phyloP scores from a whole-genome alignment of 2,797 vertebrate genomes.

The Sebastes nivosus region DNA sequence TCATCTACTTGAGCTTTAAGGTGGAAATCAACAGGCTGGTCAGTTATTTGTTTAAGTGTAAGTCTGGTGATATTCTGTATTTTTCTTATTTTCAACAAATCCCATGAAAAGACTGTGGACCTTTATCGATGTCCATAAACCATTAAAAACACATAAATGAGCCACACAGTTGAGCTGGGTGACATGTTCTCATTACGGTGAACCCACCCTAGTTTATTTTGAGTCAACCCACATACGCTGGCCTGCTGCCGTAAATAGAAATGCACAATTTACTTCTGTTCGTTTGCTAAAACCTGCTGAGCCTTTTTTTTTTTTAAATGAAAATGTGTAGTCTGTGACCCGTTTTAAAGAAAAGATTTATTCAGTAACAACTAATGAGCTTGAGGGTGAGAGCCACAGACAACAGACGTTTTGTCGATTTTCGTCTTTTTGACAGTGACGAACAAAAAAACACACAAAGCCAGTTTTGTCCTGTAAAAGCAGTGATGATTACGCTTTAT shows the following conservation, averaged over 20 bases:
- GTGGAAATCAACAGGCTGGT: background rate
- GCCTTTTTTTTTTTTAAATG: background rate
- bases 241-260: background rate
- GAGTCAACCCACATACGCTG: background rate
- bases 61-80: background rate
- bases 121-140: background rate
- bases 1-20: background rate
- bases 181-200: background rate
- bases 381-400: background rate
- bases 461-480: background rate
- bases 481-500: background rate
- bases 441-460: background rate
- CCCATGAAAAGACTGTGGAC: background rate
- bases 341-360: background rate
- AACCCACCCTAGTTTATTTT: background rate
- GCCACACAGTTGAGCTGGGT: background rate
- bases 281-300: background rate
- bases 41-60: background rate
- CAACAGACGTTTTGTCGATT: background rate
- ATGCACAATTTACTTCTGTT: background rate
- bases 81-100: background rate
- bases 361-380: background rate
- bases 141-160: background rate
- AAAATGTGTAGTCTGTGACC: background rate
- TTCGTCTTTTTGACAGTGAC: background rate